These are phyloP conservation scores for Ormyrus labotus DNA, from an alignment of 2,888 invertebrate genomes.

Conservation along the genomic window DNA sequence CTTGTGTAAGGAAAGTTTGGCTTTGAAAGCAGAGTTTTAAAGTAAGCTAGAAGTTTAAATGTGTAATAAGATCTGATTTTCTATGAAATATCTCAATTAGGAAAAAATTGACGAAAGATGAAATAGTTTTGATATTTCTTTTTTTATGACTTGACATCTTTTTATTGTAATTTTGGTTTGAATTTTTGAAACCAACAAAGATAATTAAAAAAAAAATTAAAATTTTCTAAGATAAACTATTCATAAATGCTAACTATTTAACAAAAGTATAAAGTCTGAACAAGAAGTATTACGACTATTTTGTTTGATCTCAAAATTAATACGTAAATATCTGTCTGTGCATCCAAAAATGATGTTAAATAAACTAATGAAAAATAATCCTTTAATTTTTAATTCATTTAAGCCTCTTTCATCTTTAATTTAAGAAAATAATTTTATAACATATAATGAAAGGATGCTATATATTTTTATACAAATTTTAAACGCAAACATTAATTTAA, in stretches of 20 bases:
- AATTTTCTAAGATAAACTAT: too few species aligned
- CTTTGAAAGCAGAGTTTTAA: conserved; percentile 22
- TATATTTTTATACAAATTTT: background rate
- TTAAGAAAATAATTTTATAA: background rate
- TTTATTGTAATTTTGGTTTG: too few species aligned
- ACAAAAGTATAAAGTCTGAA: too few species aligned
- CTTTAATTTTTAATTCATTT: conserved; percentile 26
- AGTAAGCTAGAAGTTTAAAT: conserved; percentile 34
- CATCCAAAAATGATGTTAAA: conserved; percentile 39
- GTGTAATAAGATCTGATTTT: conserved; percentile 21
- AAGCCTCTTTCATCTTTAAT: conserved; percentile 18
- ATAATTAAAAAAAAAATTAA: too few species aligned
- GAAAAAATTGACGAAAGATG: conserved; percentile 24
- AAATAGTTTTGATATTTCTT: conserved; percentile 18
- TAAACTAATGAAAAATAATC: conserved; percentile 40
- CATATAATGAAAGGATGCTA: background rate
- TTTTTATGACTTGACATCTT: too few species aligned
- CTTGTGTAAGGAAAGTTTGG: background rate
- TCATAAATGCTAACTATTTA: too few species aligned
- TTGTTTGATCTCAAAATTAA: too few species aligned
- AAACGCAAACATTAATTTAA: background rate
- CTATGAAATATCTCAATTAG: conserved; percentile 13
- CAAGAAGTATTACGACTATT: too few species aligned
- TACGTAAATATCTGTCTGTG: conserved; percentile 31
- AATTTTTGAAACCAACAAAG: too few species aligned